Base-by-base conservation (phyloP, 2,113 vertebrate genomes). In the Danionella cerebrum region DNA sequence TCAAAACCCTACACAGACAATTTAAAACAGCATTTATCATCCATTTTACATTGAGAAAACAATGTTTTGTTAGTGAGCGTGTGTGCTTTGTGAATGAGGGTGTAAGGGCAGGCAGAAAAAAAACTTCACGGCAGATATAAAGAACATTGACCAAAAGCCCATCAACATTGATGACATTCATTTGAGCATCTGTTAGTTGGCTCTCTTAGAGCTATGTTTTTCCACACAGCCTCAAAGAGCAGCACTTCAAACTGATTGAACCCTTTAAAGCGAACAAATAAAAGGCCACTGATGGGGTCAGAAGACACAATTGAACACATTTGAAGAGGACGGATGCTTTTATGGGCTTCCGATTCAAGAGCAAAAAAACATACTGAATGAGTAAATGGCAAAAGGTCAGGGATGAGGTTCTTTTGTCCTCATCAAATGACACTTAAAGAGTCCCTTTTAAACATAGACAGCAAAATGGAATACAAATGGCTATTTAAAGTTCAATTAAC, bases 1-100 rank as follows among this genome's bases (percentile, higher is more conserved):
- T 98, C 77, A 98, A 79, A 74, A 98, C 95, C 36, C 96, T 98
- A 89, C 21, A 69, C 9, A 14, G 10, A 69, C 19, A 66, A 1
- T 62, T 16, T 18, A 70, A 47, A 38, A 2, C 9, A 55, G 5
- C 41, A 31, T 55, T 45, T 22, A 5, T 25, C 12, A 14, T 71
- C 50, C 18, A 66, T 67, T 63, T 16, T 50, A 62, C 29, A 33
- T 66, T 19, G 25, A 27, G 48, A 29, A 64, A 29, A 38, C 53
- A 50, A 33, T 33, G 29, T 6, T 12, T 13, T 22, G 54, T n/a
- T n/a, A n/a, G n/a, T n/a, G n/a, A n/a, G n/a, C n/a, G n/a, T n/a
- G n/a, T n/a, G n/a, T n/a, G n/a, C n/a, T n/a, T n/a, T n/a, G n/a
- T n/a, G n/a, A n/a, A n/a, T n/a, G n/a, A n/a, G n/a, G n/a, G n/a